Percentiles rank a stretch among this genome's conserved stretches.
phyloP scores from a whole-genome alignment of 1,140 invertebrate genomes.

The Druon quercuslanigerum region DNA sequence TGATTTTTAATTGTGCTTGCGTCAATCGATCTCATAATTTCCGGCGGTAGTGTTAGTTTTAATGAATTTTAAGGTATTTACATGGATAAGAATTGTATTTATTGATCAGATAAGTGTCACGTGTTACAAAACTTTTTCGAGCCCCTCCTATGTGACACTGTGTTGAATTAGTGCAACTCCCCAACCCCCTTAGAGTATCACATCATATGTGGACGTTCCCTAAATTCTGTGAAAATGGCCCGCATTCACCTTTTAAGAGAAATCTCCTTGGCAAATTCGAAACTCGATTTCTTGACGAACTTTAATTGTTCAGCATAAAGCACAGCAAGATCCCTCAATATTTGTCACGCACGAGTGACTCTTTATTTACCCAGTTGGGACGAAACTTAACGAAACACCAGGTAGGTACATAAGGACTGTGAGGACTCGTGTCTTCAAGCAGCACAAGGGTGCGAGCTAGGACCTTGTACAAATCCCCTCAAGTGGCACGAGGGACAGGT shows the following conservation, averaged over 20 bases:
- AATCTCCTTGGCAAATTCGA: neutral
- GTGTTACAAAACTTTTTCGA: too few relatives aligned
- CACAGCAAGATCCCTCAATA: neutral
- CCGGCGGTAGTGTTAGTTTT: too few relatives aligned
- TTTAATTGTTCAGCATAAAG: slow-evolving; percentile 1
- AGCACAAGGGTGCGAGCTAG: slow-evolving; percentile 39
- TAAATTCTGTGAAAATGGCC: too few relatives aligned
- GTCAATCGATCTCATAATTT: too few relatives aligned
- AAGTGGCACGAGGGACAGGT: slow-evolving; percentile 29
- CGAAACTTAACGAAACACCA: slow-evolving; percentile 32
- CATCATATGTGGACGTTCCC: too few relatives aligned
- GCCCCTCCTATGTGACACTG: too few relatives aligned
- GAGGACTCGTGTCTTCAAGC: slow-evolving; percentile 31
- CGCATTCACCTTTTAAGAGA: neutral
- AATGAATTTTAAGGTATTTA: too few relatives aligned
- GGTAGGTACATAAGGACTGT: slow-evolving; percentile 11
- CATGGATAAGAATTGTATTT: too few relatives aligned
- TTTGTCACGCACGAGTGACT: slow-evolving; percentile 14
- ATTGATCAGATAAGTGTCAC: too few relatives aligned
- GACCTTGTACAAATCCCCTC: slow-evolving; percentile 44
- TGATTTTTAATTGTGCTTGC: too few relatives aligned
- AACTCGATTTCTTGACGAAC: neutral
- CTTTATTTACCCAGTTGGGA: slow-evolving; percentile 33
- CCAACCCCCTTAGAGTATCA: too few relatives aligned
- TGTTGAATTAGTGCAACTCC: too few relatives aligned